Evolutionary conservation across 2,797 vertebrate genomes (phyloP).

Genomic region (Hoplostethus atlanticus): DNA sequence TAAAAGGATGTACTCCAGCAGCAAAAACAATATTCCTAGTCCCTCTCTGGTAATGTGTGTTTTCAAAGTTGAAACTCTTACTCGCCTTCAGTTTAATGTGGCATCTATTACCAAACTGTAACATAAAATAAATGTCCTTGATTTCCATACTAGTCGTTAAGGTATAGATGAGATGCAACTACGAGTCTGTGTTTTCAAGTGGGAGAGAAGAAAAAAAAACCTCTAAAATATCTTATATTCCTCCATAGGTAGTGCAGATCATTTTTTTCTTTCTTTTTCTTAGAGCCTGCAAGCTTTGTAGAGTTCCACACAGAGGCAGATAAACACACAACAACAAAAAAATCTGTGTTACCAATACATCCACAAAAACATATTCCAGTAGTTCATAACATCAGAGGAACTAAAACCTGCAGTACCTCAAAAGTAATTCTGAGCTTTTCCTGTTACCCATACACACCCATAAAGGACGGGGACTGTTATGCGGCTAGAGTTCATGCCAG

Average conservation of each 20-base stretch:
- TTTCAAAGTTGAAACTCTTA: constrained; percentile 91
- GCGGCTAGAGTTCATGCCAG: constrained; percentile 34
- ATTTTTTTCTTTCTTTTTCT: constrained; percentile 29
- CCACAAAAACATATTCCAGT: constrained; percentile 6
- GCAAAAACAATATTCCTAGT: constrained; percentile 90
- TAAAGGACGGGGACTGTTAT: constrained; percentile 12
- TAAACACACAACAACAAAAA: constrained; percentile 26
- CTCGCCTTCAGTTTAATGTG: constrained; percentile 89
- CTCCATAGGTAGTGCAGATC: constrained; percentile 60
- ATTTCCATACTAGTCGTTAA: constrained; percentile 85
- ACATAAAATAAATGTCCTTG: constrained; percentile 86
- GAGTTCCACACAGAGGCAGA: constrained; percentile 36
- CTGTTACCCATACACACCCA: neutral
- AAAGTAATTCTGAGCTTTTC: constrained; percentile 10
- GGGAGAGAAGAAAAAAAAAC: constrained; percentile 63
- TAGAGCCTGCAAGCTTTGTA: constrained; percentile 21
- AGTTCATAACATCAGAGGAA: neutral
- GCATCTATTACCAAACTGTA: constrained; percentile 88
- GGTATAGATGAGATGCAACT: constrained; percentile 79
- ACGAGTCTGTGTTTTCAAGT: constrained; percentile 73
- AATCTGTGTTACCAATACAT: constrained; percentile 15
- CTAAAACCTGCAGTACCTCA: constrained; percentile 3
- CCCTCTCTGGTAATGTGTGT: constrained; percentile 91
- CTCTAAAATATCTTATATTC: constrained; percentile 42
- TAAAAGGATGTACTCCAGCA: constrained; percentile 90